Base-by-base conservation (phyloP, 2,888 invertebrate genomes). In the Thymelicus acteon region DNA sequence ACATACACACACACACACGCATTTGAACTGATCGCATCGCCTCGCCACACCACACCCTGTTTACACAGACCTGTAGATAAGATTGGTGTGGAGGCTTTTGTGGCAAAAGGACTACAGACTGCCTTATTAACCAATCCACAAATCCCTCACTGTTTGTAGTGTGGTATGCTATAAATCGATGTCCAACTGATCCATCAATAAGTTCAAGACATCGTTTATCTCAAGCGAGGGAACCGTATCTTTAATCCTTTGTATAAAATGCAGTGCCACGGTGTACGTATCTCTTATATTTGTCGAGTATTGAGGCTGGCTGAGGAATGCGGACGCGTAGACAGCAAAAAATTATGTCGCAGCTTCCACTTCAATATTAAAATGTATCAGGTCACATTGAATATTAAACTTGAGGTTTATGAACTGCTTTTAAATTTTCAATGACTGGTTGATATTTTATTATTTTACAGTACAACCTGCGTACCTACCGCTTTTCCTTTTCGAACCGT, bases 301-400 rank as follows among this genome's bases (percentile, higher is more conserved):
- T 49, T 58, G 69, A 70, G 69, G 62, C 69, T 64, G 69, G 40
- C 24, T 49, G 58, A 49, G 63, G 70, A 70, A 70, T 70, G 70
- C 70, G 70, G 70, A 70, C 70, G 70, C 57, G 40, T 58, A 49
- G 49, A 60, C 48, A 60, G 69, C 69, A 70, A 70, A 70, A 70
- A 70, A 70, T 60, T 64, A 70, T 70, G 70, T 70, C 70, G 49
- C 70, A 70, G 70, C 64, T 64, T 70, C 70, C 64, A 70, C 60
- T 64, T 39, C 24, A 15, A 64, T 48, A 70, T 64, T 70, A 64
- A 70, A 63, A 70, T 60, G 60, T 69, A 69, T 69, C 69, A 64
- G 70, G 52, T 70, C 70, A 64, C 58, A 60, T 60, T 64, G 60
- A 64, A 64, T 64, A 60, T 70, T 70, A 60, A 63, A 62, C 49